Evolutionary conservation across 2,797 vertebrate species (phyloP).

Genomic region (Luscinia luscinia): DNA sequence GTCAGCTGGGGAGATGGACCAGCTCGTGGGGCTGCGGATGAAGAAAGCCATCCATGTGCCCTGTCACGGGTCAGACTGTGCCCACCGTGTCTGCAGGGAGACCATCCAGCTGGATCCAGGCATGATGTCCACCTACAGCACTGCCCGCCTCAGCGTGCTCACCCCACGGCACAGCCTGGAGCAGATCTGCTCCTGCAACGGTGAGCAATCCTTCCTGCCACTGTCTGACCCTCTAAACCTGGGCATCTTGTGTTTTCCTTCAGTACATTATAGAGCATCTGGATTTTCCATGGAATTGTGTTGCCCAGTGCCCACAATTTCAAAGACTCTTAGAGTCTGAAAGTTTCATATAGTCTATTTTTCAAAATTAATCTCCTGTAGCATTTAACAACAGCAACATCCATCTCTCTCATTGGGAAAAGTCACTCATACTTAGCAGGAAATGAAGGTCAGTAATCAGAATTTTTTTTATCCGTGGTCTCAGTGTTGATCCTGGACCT

Average conservation of each 20-base stretch:
- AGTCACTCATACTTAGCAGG: neutral
- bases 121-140: constrained; percentile 85
- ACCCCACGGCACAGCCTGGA: constrained; percentile 89
- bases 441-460: neutral
- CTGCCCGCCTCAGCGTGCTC: constrained; percentile 88
- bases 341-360: neutral
- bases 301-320: neutral
- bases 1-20: constrained; percentile 82
- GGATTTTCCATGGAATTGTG: neutral
- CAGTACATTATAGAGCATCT: neutral
- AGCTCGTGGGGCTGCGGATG: constrained; percentile 83
- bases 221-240: neutral
- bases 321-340: neutral
- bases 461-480: neutral
- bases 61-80: constrained; percentile 83
- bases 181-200: constrained; percentile 90
- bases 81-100: constrained; percentile 84
- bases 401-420: neutral
- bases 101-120: constrained; percentile 83
- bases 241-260: neutral
- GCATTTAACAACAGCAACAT: neutral
- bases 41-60: constrained; percentile 82
- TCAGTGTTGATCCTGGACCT: neutral
- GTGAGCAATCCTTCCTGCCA: constrained; percentile 71
- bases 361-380: neutral